Evolutionary conservation across 2,797 vertebrate species (phyloP).

Genomic region (Sandelia bainsii): DNA sequence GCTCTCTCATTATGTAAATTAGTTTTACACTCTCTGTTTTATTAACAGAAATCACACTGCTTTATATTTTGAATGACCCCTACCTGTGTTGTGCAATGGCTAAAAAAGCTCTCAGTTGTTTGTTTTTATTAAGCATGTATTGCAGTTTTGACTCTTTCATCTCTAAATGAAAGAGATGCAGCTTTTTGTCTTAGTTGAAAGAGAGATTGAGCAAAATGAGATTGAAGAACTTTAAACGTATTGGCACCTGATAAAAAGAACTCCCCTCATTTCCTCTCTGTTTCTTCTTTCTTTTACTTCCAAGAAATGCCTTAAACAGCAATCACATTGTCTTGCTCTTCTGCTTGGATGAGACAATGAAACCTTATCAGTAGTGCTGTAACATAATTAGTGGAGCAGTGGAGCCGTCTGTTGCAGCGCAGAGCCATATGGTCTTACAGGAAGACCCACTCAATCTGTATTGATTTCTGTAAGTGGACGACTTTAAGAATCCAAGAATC

Average conservation of each 20-base stretch:
- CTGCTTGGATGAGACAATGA: constrained; percentile 40
- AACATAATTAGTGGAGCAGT: constrained; percentile 55
- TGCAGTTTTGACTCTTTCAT: neutral
- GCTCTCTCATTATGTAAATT: neutral
- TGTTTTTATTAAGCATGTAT: neutral
- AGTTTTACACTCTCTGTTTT: neutral
- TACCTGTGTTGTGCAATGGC: neutral
- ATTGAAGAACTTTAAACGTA: neutral
- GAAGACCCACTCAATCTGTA: constrained; percentile 53
- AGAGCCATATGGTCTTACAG: constrained; percentile 55
- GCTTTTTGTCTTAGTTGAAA: neutral
- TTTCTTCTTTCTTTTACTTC: constrained; percentile 8
- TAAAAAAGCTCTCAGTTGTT: neutral
- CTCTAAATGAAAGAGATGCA: neutral
- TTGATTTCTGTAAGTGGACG: constrained; percentile 60
- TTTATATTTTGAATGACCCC: neutral
- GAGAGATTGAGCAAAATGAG: constrained; percentile 18
- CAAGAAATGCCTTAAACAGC: constrained; percentile 37
- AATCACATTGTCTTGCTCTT: constrained; percentile 20
- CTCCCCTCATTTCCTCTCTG: neutral
- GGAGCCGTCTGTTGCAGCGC: constrained; percentile 38
- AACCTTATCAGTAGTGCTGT: constrained; percentile 50
- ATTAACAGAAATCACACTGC: neutral
- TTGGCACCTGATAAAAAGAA: constrained; percentile 23
- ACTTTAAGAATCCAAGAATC: constrained; percentile 22